Percentiles rank a stretch among this genome's conserved stretches.
Evolutionary conservation across 1,140 invertebrate genomes (phyloP).

Genomic region (Euura lappo): DNA sequence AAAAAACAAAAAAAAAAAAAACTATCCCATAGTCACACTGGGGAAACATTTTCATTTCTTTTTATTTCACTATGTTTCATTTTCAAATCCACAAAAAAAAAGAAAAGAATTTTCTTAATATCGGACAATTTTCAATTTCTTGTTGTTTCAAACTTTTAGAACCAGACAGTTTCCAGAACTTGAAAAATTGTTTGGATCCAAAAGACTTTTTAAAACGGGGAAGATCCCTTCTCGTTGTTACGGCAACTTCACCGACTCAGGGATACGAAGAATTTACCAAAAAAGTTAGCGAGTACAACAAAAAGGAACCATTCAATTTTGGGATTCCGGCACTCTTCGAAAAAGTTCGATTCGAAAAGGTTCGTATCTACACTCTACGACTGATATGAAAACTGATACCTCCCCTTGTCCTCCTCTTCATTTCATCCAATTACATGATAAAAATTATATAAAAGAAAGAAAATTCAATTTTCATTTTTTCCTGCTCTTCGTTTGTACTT

Average conservation of each 20-base stretch:
- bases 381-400: no score
- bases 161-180: conserved; percentile 64
- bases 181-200: conserved; percentile 68
- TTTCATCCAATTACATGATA: no score
- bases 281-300: conserved; percentile 78
- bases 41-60: no score
- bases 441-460: no score
- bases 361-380: conserved; percentile 37
- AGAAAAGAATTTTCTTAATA: no score
- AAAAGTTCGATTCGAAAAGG: conserved; percentile 65
- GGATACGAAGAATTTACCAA: conserved; percentile 79
- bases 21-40: no score
- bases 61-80: no score
- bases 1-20: no score
- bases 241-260: conserved; percentile 78
- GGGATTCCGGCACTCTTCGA: conserved; percentile 64
- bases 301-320: conserved; percentile 78
- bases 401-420: no score
- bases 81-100: no score
- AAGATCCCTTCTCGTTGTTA: conserved; percentile 83
- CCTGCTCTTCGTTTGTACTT: conserved; percentile 18
- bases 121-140: conserved; percentile 9
- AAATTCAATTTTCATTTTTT: neutral
- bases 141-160: conserved; percentile 36
- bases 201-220: conserved; percentile 74